These are phyloP conservation scores for Ahaetulla prasina DNA, from an alignment of 2,113 vertebrate genomes.

Conservation along the genomic window DNA sequence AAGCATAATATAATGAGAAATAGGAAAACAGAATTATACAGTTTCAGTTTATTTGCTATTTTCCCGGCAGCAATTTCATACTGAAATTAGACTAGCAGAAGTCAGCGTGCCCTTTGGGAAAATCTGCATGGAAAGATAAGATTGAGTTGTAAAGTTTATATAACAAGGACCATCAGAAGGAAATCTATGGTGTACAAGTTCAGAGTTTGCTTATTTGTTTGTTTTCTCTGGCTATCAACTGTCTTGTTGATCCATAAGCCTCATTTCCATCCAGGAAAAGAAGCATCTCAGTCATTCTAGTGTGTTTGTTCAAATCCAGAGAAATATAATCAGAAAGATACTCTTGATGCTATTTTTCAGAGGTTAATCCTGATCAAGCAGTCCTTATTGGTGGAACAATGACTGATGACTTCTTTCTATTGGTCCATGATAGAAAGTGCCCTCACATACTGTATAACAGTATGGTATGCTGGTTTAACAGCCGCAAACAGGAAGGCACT, in stretches of 20 bases:
- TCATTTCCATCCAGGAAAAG: slow-evolving; percentile 52
- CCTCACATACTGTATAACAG: too few relatives aligned
- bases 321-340: slow-evolving; percentile 43
- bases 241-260: slow-evolving; percentile 31
- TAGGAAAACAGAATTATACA: slow-evolving; percentile 37
- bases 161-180: neutral
- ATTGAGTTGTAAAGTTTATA: fast-evolving
- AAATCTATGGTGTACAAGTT: slow-evolving; percentile 8
- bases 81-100: neutral
- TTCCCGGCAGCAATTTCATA: slow-evolving; percentile 15
- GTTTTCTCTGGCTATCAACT: slow-evolving; percentile 53
- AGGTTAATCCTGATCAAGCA: neutral
- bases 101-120: neutral
- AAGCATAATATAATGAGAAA: slow-evolving; percentile 43
- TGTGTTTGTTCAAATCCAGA: slow-evolving; percentile 60
- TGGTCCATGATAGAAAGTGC: too few relatives aligned
- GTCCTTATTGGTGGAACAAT: neutral
- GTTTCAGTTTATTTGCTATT: slow-evolving; percentile 23
- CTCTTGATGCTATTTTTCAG: slow-evolving; percentile 42
- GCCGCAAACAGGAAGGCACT: too few relatives aligned
- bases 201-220: neutral
- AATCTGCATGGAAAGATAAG: neutral
- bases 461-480: too few relatives aligned
- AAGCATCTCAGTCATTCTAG: slow-evolving; percentile 61
- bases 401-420: too few relatives aligned